Conservation (phyloP, 2,113 vertebrate genomes). For the Campylomormyrus tamandua region DNA sequence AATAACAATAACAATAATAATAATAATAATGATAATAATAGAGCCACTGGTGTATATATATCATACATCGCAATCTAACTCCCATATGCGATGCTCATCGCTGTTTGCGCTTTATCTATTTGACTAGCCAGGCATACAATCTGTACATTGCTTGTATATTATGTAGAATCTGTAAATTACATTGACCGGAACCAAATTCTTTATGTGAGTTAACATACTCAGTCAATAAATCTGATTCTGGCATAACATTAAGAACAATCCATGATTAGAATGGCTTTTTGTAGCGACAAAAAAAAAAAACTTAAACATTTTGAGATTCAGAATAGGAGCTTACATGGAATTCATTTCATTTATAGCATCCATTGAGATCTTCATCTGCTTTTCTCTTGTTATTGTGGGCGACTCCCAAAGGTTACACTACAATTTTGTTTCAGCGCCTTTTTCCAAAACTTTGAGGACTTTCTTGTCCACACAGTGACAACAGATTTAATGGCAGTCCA, state of each 20-base stretch:
- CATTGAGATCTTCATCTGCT: conserved; percentile 33
- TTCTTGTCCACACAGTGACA: conserved; percentile 18
- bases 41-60: background rate
- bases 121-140: background rate
- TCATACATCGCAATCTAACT: background rate
- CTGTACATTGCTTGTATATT: background rate
- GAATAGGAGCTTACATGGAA: background rate
- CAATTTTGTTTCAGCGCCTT: conserved; percentile 45
- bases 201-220: background rate
- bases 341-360: conserved; percentile 31
- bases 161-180: background rate
- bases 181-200: background rate
- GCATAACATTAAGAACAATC: background rate
- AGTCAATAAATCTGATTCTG: background rate
- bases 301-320: background rate
- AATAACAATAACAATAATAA: background rate
- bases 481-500: conserved; percentile 15
- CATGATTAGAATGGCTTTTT: background rate
- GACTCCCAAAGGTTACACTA: conserved; percentile 42
- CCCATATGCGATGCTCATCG: background rate
- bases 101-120: background rate
- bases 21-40: background rate
- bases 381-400: conserved; percentile 32
- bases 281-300: background rate
- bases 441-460: conserved; percentile 32